Evolutionary conservation across 2,888 invertebrate genomes (phyloP).

Genomic region (Phymatocera aterrima): DNA sequence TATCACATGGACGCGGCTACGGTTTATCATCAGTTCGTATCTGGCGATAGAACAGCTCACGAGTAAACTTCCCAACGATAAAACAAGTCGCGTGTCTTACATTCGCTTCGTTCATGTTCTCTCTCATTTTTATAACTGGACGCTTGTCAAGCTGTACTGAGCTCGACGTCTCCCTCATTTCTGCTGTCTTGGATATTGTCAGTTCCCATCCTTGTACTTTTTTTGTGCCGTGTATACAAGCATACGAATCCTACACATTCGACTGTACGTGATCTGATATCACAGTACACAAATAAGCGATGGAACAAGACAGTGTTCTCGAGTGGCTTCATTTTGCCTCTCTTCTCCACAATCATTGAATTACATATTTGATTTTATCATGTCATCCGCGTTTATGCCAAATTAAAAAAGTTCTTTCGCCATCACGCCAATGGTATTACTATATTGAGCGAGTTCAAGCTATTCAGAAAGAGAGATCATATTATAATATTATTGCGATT

Average conservation of each 20-base stretch:
- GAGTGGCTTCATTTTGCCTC: neutral
- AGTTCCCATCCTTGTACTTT: too few species aligned
- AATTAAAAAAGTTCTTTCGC: neutral
- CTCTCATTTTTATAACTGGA: conserved; percentile 4
- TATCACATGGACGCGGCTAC: too few species aligned
- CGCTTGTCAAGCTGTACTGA: neutral
- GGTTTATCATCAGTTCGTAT: neutral
- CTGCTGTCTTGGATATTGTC: neutral
- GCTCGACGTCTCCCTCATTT: neutral
- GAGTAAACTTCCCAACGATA: neutral
- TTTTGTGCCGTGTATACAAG: too few species aligned
- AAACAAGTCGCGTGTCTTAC: conserved; percentile 15
- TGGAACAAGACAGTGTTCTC: neutral
- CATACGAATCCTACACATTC: too few species aligned
- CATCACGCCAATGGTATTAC: too few species aligned
- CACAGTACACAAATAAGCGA: too few species aligned
- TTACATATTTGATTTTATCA: too few species aligned
- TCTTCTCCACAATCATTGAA: neutral
- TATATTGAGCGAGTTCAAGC: too few species aligned
- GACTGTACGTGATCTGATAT: too few species aligned
- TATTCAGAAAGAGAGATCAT: too few species aligned
- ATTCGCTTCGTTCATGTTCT: neutral
- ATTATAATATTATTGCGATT: neutral
- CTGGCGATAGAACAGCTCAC: neutral
- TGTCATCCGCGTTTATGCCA: neutral